These are phyloP conservation scores for Sebastes itinus DNA, from an alignment of 2,797 vertebrate species.

Conservation along the genomic window DNA sequence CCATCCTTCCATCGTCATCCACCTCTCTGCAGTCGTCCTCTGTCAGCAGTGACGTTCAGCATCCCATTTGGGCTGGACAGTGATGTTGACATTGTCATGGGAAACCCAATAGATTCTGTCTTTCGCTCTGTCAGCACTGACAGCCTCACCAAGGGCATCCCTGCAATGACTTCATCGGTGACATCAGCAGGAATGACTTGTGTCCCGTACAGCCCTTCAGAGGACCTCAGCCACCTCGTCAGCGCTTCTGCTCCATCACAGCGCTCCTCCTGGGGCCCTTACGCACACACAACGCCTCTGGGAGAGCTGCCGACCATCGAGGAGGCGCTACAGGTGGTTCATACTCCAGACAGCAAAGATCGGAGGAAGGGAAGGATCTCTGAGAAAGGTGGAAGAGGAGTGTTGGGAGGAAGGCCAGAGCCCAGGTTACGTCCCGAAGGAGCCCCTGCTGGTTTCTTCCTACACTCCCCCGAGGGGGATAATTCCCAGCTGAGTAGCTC, in stretches of 20 bases:
- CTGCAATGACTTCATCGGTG: slow-evolving; percentile 57
- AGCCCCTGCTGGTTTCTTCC: slow-evolving; percentile 91
- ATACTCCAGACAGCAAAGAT: slow-evolving; percentile 65
- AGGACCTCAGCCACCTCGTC: slow-evolving; percentile 80
- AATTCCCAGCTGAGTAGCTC: slow-evolving; percentile 77
- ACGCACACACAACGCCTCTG: slow-evolving; percentile 61
- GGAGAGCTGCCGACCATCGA: slow-evolving; percentile 89
- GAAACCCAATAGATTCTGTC: slow-evolving; percentile 88
- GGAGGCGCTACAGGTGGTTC: slow-evolving; percentile 87
- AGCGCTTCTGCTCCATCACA: slow-evolving; percentile 70
- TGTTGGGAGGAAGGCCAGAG: slow-evolving; percentile 69
- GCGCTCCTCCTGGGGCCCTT: slow-evolving; percentile 72
- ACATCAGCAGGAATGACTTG: slow-evolving; percentile 53
- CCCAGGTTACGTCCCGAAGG: slow-evolving; percentile 89
- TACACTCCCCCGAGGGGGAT: slow-evolving; percentile 84
- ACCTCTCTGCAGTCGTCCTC: slow-evolving; percentile 79
- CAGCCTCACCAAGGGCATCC: slow-evolving; percentile 82
- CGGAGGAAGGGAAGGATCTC: slow-evolving; percentile 36
- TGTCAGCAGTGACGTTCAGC: slow-evolving; percentile 93
- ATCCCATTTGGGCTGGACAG: slow-evolving; percentile 97
- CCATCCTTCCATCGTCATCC: slow-evolving; percentile 42
- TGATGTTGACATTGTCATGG: slow-evolving; percentile 95
- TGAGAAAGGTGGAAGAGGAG: slow-evolving; percentile 54
- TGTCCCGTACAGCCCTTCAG: slow-evolving; percentile 65
- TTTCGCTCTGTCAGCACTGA: slow-evolving; percentile 90